Percentiles rank a stretch among this genome's conserved stretches.
Conservation (phyloP, 2,888 invertebrate genomes). For the Melanargia galathea region DNA sequence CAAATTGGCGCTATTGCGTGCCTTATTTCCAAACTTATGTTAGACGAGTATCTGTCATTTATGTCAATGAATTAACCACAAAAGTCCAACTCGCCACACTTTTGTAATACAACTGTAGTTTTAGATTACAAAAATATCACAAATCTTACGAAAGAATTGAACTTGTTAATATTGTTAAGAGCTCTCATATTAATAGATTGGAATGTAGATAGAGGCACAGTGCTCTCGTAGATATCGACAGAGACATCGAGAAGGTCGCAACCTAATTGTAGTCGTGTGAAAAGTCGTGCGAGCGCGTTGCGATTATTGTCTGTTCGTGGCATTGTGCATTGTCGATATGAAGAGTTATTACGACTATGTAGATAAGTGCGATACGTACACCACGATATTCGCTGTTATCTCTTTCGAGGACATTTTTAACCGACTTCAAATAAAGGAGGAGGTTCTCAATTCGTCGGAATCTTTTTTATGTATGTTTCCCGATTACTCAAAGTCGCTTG, state of each 20-base stretch:
- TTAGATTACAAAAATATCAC: too few relatives aligned
- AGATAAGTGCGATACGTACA: not conserved
- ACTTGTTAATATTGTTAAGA: not conserved
- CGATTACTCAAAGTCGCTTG: too few relatives aligned
- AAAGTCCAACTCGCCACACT: too few relatives aligned
- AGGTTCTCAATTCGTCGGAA: too few relatives aligned
- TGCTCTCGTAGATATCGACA: constrained; percentile 19
- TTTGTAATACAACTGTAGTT: too few relatives aligned
- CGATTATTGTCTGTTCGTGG: constrained; percentile 3
- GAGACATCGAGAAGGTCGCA: constrained; percentile 30
- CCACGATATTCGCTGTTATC: not conserved
- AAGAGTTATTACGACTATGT: not conserved
- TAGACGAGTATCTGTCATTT: too few relatives aligned
- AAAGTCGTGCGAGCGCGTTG: constrained; percentile 19
- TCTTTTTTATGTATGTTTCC: too few relatives aligned
- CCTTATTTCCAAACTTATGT: too few relatives aligned
- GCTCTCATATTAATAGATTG: not conserved
- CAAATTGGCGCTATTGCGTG: too few relatives aligned
- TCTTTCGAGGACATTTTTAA: not conserved
- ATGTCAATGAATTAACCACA: too few relatives aligned
- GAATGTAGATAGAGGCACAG: not conserved
- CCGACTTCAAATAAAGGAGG: not conserved
- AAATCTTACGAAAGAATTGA: not conserved
- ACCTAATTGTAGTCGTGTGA: constrained; percentile 29
- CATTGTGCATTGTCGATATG: constrained; percentile 5